Base-by-base conservation (phyloP, 2,888 invertebrate genomes). In the Linyphia triangularis region DNA sequence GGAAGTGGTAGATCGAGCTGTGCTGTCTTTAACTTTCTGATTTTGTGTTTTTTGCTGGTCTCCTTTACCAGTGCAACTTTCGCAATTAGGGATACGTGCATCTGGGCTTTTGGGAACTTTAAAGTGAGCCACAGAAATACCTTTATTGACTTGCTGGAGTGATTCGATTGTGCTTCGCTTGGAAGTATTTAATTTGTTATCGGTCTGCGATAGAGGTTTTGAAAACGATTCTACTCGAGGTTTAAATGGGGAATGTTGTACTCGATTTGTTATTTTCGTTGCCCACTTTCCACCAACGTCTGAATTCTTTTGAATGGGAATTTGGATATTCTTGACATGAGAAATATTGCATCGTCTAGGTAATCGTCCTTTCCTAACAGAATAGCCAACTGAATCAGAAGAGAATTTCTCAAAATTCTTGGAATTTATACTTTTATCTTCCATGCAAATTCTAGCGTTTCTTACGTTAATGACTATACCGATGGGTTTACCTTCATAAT, bases 401-500 rank as follows among this genome's bases (percentile, higher is more conserved):
- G 40, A 1, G 13, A 1, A 40, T 0, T 13, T 40, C 0, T 65
- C 19, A n/a, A 4, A 1, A 0, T 16, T 1, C 13, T 0, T n/a
- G 16, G 28, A n/a, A 2, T 22, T 65, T 28, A 19, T 6, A n/a
- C 28, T 57, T 73, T 57, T n/a, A 51, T 73, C 30, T 13, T 24
- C 13, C n/a, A 61, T 28, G 57, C n/a, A 22, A 19, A 19, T 73
- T 57, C 28, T 30, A 19, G 10, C 61, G 5, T 57, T 37, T 70
- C n/a, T 43, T 22, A 82, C 26, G 26, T 70, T 24, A 1, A 30
- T 61, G 59, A 82, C 22, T 6, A 82, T 61, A n/a, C 82, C 61
- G 22, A 82, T 51, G 7, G 82, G 70, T 28, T 70, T 61, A 33
- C 61, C 82, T 5, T 26, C 70, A 26, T 82, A 82, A n/a, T n/a